Base-by-base conservation (phyloP, 1,140 invertebrate genomes). In the Propsilocerus akamusi region DNA sequence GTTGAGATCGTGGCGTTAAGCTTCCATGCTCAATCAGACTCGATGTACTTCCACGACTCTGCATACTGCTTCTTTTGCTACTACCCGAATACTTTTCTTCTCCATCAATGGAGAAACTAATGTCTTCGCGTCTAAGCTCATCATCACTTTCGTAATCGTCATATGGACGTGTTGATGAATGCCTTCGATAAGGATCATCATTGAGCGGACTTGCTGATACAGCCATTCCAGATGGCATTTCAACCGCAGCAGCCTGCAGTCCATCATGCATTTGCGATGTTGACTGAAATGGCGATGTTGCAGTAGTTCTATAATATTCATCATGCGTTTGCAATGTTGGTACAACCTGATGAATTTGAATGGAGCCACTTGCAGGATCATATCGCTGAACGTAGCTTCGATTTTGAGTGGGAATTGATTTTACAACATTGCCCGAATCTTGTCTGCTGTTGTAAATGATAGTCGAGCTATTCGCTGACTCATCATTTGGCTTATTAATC, bases 71-170 rank as follows among this genome's bases (percentile, higher is more conserved):
- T 55, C 87, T 75, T 63, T 89, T 90, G 66, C 86, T 89, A 67
- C 83, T 84, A 49, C 81, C 81, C 62, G 63, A 62, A 53, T 61
- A 56, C 52, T 64, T 62, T 54, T 59, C 59, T 77, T 81, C 81
- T 67, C 75, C 73, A 61, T 85, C 81, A 20, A 74, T 75, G 49
- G 79, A 73, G 67, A 91, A 91, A 63, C 81, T 80, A 58, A 91
- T 91, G 59, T 89, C 83, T 64, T 91, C 88, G 56, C 80, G 73
- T 53, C 83, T 76, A 51, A 92, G 72, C 61, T 93, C 89, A 64
- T 93, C 89, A 66, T 93, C 89, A 60, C 85, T 88, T 65, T 90
- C 87, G 59, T 84, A 84, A 62, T 92, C 87, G 59, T 90, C 87
- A 64, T 80, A 86, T 53, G 74, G 69, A 32, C 76, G 65, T 37